Percentiles rank a stretch among this genome's conserved stretches.
phyloP scores from a whole-genome alignment of 2,888 invertebrate genomes.

The Lasiommata megera region DNA sequence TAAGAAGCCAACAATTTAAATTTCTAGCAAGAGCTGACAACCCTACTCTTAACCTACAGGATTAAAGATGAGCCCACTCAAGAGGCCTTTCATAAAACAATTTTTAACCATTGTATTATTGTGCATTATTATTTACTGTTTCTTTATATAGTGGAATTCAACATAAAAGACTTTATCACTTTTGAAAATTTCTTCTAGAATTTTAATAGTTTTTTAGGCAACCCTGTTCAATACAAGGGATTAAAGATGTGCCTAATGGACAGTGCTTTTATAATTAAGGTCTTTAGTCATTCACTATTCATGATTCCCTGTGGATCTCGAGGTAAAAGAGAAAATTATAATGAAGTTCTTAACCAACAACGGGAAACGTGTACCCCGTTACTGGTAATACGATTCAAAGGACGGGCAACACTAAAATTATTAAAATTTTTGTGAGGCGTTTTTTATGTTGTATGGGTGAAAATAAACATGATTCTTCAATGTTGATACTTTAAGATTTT shows the following conservation, averaged over 20 bases:
- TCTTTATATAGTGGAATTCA: not conserved
- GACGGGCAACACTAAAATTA: not conserved
- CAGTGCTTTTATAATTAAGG: constrained; percentile 52
- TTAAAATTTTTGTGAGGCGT: not conserved
- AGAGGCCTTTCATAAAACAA: not conserved
- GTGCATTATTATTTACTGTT: not conserved
- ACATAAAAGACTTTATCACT: not conserved
- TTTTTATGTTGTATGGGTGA: not conserved
- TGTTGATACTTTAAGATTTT: too few relatives aligned
- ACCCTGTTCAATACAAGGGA: constrained; percentile 36
- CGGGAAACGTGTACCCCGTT: constrained; percentile 12
- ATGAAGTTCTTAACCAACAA: constrained; percentile 18
- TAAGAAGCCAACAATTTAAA: not conserved
- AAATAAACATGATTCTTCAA: too few relatives aligned
- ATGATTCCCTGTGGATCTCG: constrained; percentile 36
- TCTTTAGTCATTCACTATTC: constrained; percentile 52
- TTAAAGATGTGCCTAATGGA: constrained; percentile 43
- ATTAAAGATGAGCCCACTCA: not conserved
- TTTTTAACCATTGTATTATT: not conserved
- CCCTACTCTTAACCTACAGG: not conserved
- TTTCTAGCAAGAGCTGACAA: not conserved
- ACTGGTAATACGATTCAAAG: constrained; percentile 11
- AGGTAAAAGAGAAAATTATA: constrained; percentile 15
- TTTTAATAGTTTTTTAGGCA: not conserved
- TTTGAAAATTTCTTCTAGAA: not conserved